Evolutionary conservation across 2,797 vertebrate species (phyloP), one percentile per base, ranked within the genome.

Genomic region (Lophura swinhoii): DNA sequence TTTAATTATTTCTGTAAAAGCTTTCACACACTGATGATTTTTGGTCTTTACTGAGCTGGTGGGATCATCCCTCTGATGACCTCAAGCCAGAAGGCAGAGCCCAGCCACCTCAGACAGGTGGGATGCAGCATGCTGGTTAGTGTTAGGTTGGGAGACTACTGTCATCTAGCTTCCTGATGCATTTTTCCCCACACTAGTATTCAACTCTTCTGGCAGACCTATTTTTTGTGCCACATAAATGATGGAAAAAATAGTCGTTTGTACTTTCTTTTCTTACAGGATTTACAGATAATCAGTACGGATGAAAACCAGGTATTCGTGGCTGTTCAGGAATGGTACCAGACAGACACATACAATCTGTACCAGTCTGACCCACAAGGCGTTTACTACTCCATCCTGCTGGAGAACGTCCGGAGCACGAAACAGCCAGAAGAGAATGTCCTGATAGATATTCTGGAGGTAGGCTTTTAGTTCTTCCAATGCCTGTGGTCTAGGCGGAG

Each of bases 241-340:
- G 0, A 51, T 69, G 20, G 26, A 11, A 83, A 83, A 76, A 87
- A 37, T 12, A 44, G 5, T 69, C 2, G 58, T 69, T 58, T 58
- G 31, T 58, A 58, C 56, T n/a, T 58, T 58, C 12, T 33, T 68
- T 90, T 85, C 16, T 21, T 72, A 2, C 93, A 99, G 99, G 99
- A 99, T 75, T 98, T 99, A 87, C 99, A 99, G 97, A 98, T 99
- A 77, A 98, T 99, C 97, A 99, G 99, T 85, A 99, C 99, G 1
- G 99, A 99, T 21, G 99, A 99, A 96, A 98, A 97, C 96, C 99
- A 99, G 95, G 99, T 99, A 66, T 98, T 99, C 91, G 98, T 99
- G 74, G 99, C 99, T 6, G 98, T 99, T 41, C 99, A 99, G 97
- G 99, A 99, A 97, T 99, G 99, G 99, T 98, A 99, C 97, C 99